Conservation (phyloP, 92 coral and sea anemone species). For the Siderastrea radians region DNA sequence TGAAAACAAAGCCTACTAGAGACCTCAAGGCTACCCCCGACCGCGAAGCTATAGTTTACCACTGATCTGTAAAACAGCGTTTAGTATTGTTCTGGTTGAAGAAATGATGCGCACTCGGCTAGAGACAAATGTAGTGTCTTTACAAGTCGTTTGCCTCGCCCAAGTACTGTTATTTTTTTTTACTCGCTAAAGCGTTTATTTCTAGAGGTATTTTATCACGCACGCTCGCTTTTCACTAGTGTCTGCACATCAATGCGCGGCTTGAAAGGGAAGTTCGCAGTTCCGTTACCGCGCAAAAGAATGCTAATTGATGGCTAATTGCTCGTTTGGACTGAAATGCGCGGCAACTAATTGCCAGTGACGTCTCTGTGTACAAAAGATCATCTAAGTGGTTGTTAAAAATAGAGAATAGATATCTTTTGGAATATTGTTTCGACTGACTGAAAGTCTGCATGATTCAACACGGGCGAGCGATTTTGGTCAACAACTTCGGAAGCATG, state of each 20-base stretch:
- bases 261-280: background rate
- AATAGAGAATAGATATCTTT: background rate
- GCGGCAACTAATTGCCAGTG: constrained; percentile 24
- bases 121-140: background rate
- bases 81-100: constrained; percentile 12
- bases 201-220: background rate
- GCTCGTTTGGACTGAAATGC: constrained; percentile 28
- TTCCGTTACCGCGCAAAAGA: background rate
- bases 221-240: background rate
- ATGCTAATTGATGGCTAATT: constrained; percentile 45
- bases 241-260: background rate
- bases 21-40: constrained; percentile 14
- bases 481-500: background rate
- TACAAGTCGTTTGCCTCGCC: background rate
- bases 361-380: constrained; percentile 22
- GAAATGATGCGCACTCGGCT: background rate
- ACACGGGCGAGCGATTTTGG: background rate
- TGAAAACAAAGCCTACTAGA: background rate
- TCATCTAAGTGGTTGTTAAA: constrained; percentile 12
- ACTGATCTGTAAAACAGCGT: constrained; percentile 9
- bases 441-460: background rate
- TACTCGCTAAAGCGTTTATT: background rate
- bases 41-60: constrained; percentile 19
- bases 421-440: background rate
- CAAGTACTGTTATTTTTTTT: background rate